Evolutionary conservation across 2,113 vertebrate genomes (phyloP).

Genomic region (Chaetorhynchus papuensis): DNA sequence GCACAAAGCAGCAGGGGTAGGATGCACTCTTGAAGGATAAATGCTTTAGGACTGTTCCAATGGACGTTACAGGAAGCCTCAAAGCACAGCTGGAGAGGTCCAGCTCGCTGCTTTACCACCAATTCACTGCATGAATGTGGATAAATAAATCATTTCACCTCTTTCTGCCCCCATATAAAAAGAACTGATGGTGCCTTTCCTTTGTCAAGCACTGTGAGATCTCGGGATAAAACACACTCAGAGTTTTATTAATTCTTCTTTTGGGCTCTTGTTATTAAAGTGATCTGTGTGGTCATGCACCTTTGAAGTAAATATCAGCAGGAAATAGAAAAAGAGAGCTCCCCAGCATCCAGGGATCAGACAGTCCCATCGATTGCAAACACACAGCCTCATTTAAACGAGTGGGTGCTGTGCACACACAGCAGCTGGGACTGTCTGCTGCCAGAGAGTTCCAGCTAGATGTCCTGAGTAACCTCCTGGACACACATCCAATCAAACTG

Average conservation of each 20-base stretch:
- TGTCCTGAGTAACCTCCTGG: neutral
- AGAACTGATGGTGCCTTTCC: neutral
- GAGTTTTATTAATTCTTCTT: constrained; percentile 44
- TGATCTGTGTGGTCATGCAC: neutral
- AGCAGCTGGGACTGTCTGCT: neutral
- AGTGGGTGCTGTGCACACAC: neutral
- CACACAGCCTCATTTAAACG: neutral
- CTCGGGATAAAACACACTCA: neutral
- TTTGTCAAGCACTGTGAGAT: constrained; percentile 15
- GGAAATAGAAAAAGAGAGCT: constrained; percentile 14
- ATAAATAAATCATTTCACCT: constrained; percentile 45
- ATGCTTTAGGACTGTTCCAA: neutral
- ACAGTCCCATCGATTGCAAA: neutral
- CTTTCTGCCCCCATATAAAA: neutral
- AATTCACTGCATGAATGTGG: neutral
- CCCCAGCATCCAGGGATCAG: constrained; percentile 7
- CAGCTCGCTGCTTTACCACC: neutral
- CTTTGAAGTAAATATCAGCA: constrained; percentile 49
- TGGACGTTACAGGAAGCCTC: neutral
- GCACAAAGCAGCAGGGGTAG: neutral
- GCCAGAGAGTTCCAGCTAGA: neutral
- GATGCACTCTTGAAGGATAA: neutral
- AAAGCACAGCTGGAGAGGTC: constrained; percentile 18
- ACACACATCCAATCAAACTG: neutral
- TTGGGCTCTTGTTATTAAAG: neutral